These are phyloP conservation scores for Candoia aspera DNA, from an alignment of 2,113 vertebrate genomes.

Conservation along the genomic window DNA sequence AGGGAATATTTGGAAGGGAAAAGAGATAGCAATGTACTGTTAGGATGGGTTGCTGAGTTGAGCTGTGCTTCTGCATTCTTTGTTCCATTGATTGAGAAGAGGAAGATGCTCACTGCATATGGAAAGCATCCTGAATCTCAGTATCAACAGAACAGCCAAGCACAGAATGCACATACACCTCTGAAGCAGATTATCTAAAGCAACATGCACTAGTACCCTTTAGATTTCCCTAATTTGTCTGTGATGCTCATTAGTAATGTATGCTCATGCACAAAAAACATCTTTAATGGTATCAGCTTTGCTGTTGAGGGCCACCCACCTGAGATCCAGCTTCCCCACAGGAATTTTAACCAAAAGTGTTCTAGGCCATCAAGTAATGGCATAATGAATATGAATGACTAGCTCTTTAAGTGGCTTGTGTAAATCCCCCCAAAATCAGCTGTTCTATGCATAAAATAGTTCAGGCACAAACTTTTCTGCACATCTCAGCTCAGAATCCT, in stretches of 20 bases:
- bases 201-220: too few relatives aligned
- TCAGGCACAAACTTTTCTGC: neutral
- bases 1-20: neutral
- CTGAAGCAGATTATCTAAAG: too few relatives aligned
- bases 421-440: neutral
- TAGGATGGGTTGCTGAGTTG: neutral
- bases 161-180: too few relatives aligned
- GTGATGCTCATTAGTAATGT: too few relatives aligned
- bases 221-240: too few relatives aligned
- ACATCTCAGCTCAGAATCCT: constrained; percentile 40
- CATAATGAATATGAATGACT: neutral
- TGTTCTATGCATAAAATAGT: neutral
- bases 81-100: neutral
- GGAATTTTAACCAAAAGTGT: too few relatives aligned
- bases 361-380: neutral
- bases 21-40: neutral
- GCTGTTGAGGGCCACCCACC: neutral
- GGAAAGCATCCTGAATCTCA: neutral
- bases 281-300: too few relatives aligned
- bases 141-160: neutral
- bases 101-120: neutral
- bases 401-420: neutral
- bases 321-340: too few relatives aligned
- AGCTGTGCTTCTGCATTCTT: neutral
- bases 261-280: too few relatives aligned